Evolutionary conservation across 2,797 vertebrate species (phyloP).

Genomic region (Myioborus miniatus): DNA sequence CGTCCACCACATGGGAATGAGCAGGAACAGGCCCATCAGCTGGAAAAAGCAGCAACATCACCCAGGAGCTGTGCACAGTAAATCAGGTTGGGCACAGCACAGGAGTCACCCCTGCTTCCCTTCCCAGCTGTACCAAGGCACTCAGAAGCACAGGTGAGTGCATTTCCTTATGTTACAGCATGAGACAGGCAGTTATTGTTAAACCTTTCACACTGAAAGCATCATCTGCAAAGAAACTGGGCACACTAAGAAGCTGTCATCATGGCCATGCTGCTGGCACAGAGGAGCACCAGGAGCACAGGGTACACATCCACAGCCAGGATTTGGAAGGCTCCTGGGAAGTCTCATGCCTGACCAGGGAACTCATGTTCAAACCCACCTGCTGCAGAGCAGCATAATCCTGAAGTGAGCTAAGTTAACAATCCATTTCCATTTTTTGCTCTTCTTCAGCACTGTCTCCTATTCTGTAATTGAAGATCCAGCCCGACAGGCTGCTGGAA

Average conservation of each 20-base stretch:
- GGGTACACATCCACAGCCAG: neutral
- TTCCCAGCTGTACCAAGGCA: accelerated
- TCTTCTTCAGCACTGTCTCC: neutral
- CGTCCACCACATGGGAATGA: neutral
- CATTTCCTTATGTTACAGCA: neutral
- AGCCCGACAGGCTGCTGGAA: neutral
- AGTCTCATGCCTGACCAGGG: neutral
- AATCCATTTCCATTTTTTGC: neutral
- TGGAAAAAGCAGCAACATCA: neutral
- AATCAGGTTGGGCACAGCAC: neutral
- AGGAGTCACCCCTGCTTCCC: neutral
- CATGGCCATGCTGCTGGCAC: neutral
- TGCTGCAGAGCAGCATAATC: neutral
- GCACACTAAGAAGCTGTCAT: neutral
- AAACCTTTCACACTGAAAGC: neutral
- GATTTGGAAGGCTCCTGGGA: neutral
- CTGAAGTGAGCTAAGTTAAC: neutral
- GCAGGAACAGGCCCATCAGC: neutral
- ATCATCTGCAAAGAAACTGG: neutral
- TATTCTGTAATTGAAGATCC: neutral
- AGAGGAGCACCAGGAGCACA: neutral
- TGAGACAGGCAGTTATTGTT: neutral
- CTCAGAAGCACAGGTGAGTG: neutral
- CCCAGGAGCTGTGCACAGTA: neutral
- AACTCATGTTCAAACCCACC: accelerated